Base-by-base conservation (phyloP, 2,113 vertebrate genomes). In the Toxotes jaculatrix region DNA sequence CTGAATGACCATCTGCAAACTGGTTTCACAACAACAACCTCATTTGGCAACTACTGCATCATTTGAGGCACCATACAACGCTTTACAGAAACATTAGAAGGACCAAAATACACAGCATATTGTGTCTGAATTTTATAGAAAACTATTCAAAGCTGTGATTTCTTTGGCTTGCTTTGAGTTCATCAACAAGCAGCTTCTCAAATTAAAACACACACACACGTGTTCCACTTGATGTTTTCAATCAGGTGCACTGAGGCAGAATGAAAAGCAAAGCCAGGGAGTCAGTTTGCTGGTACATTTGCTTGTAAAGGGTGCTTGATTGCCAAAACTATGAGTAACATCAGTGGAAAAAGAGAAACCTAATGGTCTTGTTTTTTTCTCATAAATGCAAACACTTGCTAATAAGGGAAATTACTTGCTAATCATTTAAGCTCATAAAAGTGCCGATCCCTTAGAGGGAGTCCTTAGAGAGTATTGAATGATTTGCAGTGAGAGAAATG, bases 391-490 rank as follows among this genome's bases (percentile, higher is more conserved):
- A 34, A 34, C 42, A 34, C 9, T 9, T 45, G 4, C 27, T 5
- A 11, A 31, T 19, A 40, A 53, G 40, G 31, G 4, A 61, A 51
- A 74, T 7, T 4, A 38, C 60, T 21, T n/a, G 8, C 8, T 21
- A 36, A 19, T 60, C 7, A 34, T 32, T 47, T 56, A 42, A 47
- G 11, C 3, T 34, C 21, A 56, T 45, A 32, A 1, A 56, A 7
- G 5, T 17, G 4, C 17, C 5, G 7, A 36, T 31, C 14, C 9
- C 13, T 49, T 53, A 55, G 2, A 36, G 61, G n/a, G 13, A 19
- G 56, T 62, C 72, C 36, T 56, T 40, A 31, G 38, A 76, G 65
- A 14, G 17, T 73, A 45, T 16, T n/a, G 14, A 16, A 56, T 70
- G 57, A 31, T 45, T 64, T 40, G 47, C 51, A 43, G 5, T 49